These are phyloP conservation scores for human (Homo sapiens) DNA, from an alignment of 2,113 vertebrate genomes.

Conservation along the genomic window DNA sequence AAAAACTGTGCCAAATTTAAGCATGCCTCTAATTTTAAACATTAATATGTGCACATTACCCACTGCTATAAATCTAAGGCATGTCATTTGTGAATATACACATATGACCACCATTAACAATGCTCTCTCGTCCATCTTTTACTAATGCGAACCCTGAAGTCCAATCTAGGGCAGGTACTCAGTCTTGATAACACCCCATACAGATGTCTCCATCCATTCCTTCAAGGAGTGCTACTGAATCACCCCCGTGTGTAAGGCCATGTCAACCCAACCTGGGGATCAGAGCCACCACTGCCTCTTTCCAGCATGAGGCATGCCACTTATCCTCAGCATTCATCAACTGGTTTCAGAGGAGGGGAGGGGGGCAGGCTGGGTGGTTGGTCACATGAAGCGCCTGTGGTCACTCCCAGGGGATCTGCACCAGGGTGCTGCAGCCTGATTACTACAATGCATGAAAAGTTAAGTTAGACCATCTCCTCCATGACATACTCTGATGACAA, in stretches of 20 bases:
- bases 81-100: neutral
- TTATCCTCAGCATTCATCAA: neutral
- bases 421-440: neutral
- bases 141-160: neutral
- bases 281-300: neutral
- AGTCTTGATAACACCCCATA: neutral
- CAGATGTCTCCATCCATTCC: neutral
- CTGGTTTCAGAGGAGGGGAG: neutral
- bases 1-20: neutral
- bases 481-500: neutral
- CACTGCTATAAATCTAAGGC: neutral
- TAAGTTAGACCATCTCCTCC: neutral
- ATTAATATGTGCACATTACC: fast-evolving
- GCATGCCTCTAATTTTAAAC: neutral
- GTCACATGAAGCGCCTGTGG: neutral
- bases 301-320: neutral
- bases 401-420: neutral
- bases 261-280: neutral
- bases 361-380: no score
- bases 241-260: no score
- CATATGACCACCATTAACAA: fast-evolving
- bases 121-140: neutral
- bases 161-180: neutral
- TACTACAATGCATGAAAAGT: neutral
- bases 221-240: neutral